Percentiles rank a stretch among this genome's conserved stretches.
Evolutionary conservation across 1,140 invertebrate species (phyloP).

Genomic region (Whitmania pigra): DNA sequence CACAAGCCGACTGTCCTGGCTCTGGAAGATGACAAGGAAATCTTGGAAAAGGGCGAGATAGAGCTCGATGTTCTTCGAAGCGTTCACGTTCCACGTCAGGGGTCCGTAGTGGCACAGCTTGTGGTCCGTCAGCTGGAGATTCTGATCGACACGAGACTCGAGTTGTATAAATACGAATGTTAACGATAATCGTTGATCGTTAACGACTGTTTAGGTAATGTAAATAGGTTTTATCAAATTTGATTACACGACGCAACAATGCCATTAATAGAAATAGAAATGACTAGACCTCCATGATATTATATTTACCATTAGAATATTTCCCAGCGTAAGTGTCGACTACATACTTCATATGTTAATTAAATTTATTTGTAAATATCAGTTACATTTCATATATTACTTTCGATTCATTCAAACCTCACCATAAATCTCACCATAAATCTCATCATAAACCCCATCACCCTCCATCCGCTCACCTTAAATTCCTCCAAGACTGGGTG

Average conservation of each 20-base stretch:
- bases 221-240: too few relatives aligned
- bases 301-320: too few relatives aligned
- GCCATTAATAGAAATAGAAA: too few relatives aligned
- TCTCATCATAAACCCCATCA: background rate
- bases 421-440: background rate
- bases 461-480: background rate
- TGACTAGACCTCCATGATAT: too few relatives aligned
- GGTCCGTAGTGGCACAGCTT: conserved; percentile 70
- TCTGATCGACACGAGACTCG: background rate
- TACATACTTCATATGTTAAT: too few relatives aligned
- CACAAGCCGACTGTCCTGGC: conserved; percentile 39
- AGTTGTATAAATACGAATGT: background rate
- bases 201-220: too few relatives aligned
- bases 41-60: conserved; percentile 76
- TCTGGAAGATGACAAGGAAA: conserved; percentile 68
- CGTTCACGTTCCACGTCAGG: conserved; percentile 51
- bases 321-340: too few relatives aligned
- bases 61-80: conserved; percentile 48
- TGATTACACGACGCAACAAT: too few relatives aligned
- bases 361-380: too few relatives aligned
- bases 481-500: conserved; percentile 1
- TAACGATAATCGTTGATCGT: too few relatives aligned
- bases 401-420: too few relatives aligned
- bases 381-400: too few relatives aligned
- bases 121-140: conserved; percentile 64